A percentile compares a stretch with the other conserved stretches of the same genome.
Conservation (phyloP, 2,888 invertebrate species). For the Hesperia comma region DNA sequence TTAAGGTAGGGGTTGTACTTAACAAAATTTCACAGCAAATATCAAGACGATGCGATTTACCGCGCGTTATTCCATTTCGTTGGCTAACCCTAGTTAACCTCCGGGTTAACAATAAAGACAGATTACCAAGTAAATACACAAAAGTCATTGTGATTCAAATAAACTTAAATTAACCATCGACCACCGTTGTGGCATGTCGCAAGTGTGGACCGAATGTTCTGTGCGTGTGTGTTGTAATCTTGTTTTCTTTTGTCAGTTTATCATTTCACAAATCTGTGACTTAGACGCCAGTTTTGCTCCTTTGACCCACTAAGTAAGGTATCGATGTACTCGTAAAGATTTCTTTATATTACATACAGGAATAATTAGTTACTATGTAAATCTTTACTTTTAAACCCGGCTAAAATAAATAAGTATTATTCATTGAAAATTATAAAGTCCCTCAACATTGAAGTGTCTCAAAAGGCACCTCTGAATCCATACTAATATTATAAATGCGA, state of each 20-base stretch:
- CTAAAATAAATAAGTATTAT: too few species aligned
- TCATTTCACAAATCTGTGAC: conserved; percentile 34
- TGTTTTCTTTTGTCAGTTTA: conserved; percentile 23
- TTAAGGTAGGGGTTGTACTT: too few species aligned
- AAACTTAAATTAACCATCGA: conserved; percentile 67
- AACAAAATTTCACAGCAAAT: too few species aligned
- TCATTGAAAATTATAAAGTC: too few species aligned
- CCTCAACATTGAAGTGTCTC: too few species aligned
- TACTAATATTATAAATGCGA: too few species aligned
- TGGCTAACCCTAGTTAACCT: conserved; percentile 72
- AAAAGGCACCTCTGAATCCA: too few species aligned
- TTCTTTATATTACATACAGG: background rate
- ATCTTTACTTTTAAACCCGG: too few species aligned
- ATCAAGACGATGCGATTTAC: background rate
- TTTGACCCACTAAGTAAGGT: conserved; percentile 8
- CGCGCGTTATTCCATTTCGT: conserved; percentile 53
- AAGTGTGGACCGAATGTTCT: conserved; percentile 57
- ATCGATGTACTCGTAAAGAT: background rate
- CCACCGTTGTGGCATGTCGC: conserved; percentile 51
- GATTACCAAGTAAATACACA: conserved; percentile 76
- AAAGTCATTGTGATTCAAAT: conserved; percentile 77
- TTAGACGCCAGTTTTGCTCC: conserved; percentile 15
- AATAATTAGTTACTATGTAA: too few species aligned
- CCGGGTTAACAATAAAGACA: conserved; percentile 53
- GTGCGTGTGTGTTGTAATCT: conserved; percentile 57